These are phyloP conservation scores for Graphium colonna DNA, from an alignment of 2,888 invertebrate species.

Conservation along the genomic window DNA sequence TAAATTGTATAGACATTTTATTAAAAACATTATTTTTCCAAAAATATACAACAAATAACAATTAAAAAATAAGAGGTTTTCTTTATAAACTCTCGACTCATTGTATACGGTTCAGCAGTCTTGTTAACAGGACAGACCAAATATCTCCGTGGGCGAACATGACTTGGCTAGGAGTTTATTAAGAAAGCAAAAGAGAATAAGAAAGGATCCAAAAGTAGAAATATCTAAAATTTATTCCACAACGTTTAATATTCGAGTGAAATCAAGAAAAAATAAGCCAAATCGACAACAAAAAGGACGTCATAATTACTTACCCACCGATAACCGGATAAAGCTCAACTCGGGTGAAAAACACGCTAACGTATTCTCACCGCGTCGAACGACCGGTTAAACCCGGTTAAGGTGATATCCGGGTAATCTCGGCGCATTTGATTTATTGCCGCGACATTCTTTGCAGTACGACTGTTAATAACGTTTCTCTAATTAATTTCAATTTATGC, in stretches of 20 bases:
- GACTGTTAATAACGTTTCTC: constrained; percentile 38
- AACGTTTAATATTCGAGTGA: background rate
- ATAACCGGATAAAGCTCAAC: constrained; percentile 50
- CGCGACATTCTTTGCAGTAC: constrained; percentile 46
- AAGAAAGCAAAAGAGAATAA: constrained; percentile 7
- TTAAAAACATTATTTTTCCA: too few species aligned
- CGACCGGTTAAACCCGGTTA: constrained; percentile 69
- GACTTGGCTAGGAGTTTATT: too few species aligned
- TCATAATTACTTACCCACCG: constrained; percentile 51
- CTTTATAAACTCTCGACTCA: too few species aligned
- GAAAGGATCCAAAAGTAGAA: too few species aligned
- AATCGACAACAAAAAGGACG: constrained; percentile 22
- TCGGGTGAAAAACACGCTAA: constrained; percentile 49
- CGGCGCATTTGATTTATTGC: constrained; percentile 63
- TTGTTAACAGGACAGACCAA: constrained; percentile 9
- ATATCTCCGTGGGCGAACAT: too few species aligned
- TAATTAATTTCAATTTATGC: constrained; percentile 33
- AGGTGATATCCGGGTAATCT: constrained; percentile 74
- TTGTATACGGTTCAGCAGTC: too few species aligned
- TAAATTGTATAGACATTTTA: too few species aligned
- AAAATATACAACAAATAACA: too few species aligned
- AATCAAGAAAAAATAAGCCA: background rate
- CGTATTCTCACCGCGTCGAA: constrained; percentile 69
- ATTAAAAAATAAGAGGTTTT: too few species aligned
- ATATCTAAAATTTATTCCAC: background rate